A percentile compares a stretch with the other conserved stretches of the same genome.
phyloP scores from a whole-genome alignment of 2,113 vertebrate genomes.

The Sclerurus mexicanus region DNA sequence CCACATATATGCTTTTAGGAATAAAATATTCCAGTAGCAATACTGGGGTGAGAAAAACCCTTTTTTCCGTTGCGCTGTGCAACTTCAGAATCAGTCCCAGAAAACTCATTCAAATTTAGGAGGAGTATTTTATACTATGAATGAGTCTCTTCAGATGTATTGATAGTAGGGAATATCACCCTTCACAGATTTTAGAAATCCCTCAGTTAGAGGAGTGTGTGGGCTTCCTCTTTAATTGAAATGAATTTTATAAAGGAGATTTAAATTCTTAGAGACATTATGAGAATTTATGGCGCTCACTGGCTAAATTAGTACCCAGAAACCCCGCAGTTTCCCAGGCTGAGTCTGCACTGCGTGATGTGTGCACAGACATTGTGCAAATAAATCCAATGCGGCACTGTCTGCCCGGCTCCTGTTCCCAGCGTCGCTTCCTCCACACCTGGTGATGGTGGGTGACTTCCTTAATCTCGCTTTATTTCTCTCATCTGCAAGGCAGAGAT shows the following conservation, averaged over 20 bases:
- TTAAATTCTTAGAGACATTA: not conserved
- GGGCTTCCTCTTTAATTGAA: slow-evolving; percentile 1
- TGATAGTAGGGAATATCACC: not conserved
- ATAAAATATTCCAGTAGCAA: not conserved
- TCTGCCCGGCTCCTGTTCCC: not conserved
- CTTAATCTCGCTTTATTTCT: not conserved
- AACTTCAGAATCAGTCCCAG: not conserved
- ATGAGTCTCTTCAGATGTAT: not conserved
- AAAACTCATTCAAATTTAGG: not conserved
- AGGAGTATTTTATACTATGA: not conserved
- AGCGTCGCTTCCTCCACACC: rapidly evolving
- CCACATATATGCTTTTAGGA: not conserved
- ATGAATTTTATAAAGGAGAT: not conserved
- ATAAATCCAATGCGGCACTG: rapidly evolving
- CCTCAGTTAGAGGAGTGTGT: not conserved
- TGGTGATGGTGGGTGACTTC: not conserved
- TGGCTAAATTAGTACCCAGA: not conserved
- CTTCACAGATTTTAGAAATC: not conserved
- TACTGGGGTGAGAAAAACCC: not conserved
- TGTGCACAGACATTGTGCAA: not conserved
- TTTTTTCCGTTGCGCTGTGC: not conserved
- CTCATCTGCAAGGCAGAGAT: not conserved
- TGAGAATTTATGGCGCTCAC: not conserved
- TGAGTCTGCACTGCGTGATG: rapidly evolving
- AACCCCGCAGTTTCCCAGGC: not conserved